Base-by-base conservation (phyloP, 37 sponge, comb jelly and placozoan species). In the Tethya wilhelma region DNA sequence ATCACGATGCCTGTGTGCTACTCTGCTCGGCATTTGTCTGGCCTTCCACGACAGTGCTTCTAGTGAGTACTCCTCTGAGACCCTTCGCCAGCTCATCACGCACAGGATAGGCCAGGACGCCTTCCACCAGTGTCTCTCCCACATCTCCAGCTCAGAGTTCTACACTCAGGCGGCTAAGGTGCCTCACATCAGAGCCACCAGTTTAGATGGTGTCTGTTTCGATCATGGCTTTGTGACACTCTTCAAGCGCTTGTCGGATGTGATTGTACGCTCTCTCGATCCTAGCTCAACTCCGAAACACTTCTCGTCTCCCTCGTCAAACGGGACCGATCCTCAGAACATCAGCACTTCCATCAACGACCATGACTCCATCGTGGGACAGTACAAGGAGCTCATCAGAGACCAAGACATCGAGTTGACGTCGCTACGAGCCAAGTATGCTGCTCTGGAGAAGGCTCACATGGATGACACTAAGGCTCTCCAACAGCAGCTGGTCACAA, bases 301-400 rank as follows among this genome's bases (percentile, higher is more conserved):
- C 17, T 11, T 9, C 4, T 32, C 60, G 22, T 11, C 55, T 17
- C 43, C 70, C 37, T 59, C 69, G 7, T n/a, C 39, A 22, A 69
- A 70, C 44, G 79, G 59, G 0, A 12, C 55, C 9, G 44, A 38
- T 17, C 39, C 39, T 34, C 36, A 64, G 25, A 9, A 36, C 4
- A 31, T 11, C 0, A 69, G 39, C 62, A 75, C 90, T 2, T 67
- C 67, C 25, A 60, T 93, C 56, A 90, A 93, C 34, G 95, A 94
- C 8, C 92, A 94, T 59, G 85, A 83, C 74, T 79, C 81, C 64
- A 91, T 94, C 36, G 88, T 94, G n/a, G 67, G 74, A 14, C 77
- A 80, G 34, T 94, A 94, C 81, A 94, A 94, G 62, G 95, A 94
- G 22, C 79, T 94, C 57, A 87, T 94, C 11, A 56, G 92, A 43